Percentiles rank a stretch among this genome's conserved stretches.
Evolutionary conservation across 1,140 invertebrate species (phyloP).

Genomic region (Drosophila sproati): DNA sequence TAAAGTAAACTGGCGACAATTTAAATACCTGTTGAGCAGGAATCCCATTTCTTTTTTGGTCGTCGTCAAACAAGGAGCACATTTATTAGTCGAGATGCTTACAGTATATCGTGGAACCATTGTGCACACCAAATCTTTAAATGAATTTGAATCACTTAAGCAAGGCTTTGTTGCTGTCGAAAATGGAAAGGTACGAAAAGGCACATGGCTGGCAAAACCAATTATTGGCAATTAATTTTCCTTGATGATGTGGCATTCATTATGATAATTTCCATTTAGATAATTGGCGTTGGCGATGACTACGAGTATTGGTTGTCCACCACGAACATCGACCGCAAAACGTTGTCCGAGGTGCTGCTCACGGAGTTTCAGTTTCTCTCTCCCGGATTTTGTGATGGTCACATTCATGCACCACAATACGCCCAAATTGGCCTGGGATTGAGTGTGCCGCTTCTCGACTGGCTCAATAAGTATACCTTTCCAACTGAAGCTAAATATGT

Average conservation of each 20-base stretch:
- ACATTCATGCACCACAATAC: constrained; percentile 95
- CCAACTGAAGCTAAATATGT: constrained; percentile 91
- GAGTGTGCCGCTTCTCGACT: constrained; percentile 92
- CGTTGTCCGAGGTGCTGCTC: constrained; percentile 77
- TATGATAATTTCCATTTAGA: constrained; percentile 40
- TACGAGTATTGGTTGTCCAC: constrained; percentile 46
- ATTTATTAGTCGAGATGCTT: constrained; percentile 42
- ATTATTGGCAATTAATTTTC: neutral
- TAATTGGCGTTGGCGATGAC: constrained; percentile 61
- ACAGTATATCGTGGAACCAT: constrained; percentile 68
- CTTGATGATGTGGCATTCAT: neutral
- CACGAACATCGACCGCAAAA: neutral
- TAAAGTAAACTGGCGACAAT: constrained; percentile 20
- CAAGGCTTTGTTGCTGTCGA: constrained; percentile 69
- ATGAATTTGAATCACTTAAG: constrained; percentile 72
- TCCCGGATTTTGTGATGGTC: constrained; percentile 95
- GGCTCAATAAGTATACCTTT: constrained; percentile 95
- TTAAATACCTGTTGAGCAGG: constrained; percentile 63
- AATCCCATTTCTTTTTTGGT: constrained; percentile 14
- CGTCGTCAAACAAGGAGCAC: constrained; percentile 13
- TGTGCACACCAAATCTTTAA: constrained; percentile 72
- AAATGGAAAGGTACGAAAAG: constrained; percentile 61
- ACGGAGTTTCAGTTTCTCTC: constrained; percentile 89
- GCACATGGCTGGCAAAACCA: neutral
- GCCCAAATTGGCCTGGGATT: constrained; percentile 93